phyloP scores from a whole-genome alignment of 2,888 invertebrate species.

The Polyommatus icarus region DNA sequence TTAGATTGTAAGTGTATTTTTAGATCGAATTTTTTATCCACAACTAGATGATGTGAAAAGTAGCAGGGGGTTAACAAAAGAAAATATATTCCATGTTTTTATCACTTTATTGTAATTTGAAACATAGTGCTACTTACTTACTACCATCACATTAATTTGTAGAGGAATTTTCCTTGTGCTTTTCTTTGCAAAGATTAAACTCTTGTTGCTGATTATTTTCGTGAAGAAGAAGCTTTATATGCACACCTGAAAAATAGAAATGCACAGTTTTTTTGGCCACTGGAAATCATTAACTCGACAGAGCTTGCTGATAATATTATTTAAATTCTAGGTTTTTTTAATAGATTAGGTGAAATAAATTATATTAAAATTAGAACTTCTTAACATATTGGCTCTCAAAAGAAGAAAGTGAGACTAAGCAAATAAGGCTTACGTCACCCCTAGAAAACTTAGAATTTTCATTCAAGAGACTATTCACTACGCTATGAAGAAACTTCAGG shows the following conservation, averaged over 20 bases:
- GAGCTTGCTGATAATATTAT: not conserved
- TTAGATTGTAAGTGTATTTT: conserved; percentile 34
- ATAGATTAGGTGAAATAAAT: too few relatives aligned
- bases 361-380: too few relatives aligned
- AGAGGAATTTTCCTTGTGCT: not conserved
- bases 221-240: conserved; percentile 14
- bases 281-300: not conserved
- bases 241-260: conserved; percentile 11
- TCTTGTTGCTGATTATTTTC: not conserved
- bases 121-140: not conserved
- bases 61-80: not conserved
- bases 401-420: too few relatives aligned
- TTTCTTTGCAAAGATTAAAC: not conserved
- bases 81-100: not conserved
- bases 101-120: not conserved
- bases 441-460: too few relatives aligned
- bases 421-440: too few relatives aligned
- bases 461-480: too few relatives aligned
- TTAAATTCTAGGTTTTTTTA: not conserved
- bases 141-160: not conserved
- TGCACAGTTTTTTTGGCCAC: conserved; percentile 8
- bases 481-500: too few relatives aligned
- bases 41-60: not conserved
- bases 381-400: too few relatives aligned
- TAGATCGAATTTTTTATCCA: conserved; percentile 2